Conservation (phyloP, 2,797 vertebrate genomes). For the Darevskia nairensis region DNA sequence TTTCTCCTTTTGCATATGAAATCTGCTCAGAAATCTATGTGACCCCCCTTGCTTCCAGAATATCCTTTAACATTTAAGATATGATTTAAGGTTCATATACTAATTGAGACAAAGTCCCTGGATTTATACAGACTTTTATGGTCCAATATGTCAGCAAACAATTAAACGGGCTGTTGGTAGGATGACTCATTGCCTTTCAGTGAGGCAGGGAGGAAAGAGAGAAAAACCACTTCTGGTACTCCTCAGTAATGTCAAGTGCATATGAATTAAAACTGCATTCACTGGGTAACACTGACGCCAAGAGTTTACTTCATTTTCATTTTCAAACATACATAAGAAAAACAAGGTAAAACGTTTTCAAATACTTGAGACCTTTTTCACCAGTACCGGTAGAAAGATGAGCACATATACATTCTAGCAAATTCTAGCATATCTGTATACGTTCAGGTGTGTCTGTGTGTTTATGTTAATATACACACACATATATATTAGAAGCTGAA, state of each 20-base stretch:
- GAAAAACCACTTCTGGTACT: neutral
- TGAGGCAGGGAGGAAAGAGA: too few species aligned
- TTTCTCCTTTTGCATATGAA: neutral
- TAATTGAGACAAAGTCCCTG: neutral
- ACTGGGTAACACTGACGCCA: neutral
- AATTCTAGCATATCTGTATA: too few species aligned
- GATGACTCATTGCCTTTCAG: neutral
- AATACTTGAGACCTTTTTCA: neutral
- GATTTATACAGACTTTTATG: neutral
- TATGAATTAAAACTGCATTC: neutral
- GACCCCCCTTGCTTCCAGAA: neutral
- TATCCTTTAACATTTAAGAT: neutral
- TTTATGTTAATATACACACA: too few species aligned
- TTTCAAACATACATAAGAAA: too few species aligned
- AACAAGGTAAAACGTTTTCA: too few species aligned
- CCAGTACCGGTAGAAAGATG: neutral
- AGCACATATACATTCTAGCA: too few species aligned
- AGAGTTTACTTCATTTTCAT: too few species aligned
- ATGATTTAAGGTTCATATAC: neutral
- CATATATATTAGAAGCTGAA: too few species aligned
- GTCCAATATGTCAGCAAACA: neutral
- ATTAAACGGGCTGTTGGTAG: neutral
- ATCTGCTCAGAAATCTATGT: neutral
- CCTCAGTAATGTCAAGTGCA: neutral
- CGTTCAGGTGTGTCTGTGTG: too few species aligned